Base-by-base conservation (phyloP, 2,888 invertebrate genomes). In the Zele albiditarsus region DNA sequence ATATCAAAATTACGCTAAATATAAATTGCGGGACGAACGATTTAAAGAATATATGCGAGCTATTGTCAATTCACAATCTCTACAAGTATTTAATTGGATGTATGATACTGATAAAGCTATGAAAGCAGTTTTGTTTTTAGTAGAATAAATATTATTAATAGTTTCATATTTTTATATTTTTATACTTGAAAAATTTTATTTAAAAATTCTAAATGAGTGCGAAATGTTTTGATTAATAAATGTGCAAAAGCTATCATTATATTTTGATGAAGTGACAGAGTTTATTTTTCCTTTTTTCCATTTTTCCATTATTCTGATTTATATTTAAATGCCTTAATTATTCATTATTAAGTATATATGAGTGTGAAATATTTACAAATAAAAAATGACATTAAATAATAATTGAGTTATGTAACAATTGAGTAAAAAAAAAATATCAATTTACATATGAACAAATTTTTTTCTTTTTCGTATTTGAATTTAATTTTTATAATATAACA, bases 361-460 rank as follows among this genome's bases (percentile, higher is more conserved):
- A 31, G 23, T 65, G 16, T 25, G 38, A 65, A 10, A 23, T 65
- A 65, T 65, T 65, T 65, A 65, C 65, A 38, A 65, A 38, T 42
- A 65, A 14, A 14, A 65, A 49, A 27, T 53, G 53, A 20, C 23
- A 20, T 20, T 23, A 23, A 20, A 53, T 53, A 53, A 53, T 53
- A 23, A 5, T 53, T 53, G 20, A 4, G 8, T 23, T 53, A 53
- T 10, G 20, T 20, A 10, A 53, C n/a, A 20, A 20, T 20, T 1
- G 8, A 53, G 4, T 53, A 5, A 6, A 27, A 49, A 46, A 66
- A 67, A 25, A 67, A 46, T 23, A 67, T 67, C 49, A 67, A 67
- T 67, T 23, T 67, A 67, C 67, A 67, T 46, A 46, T 67, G 8
- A 46, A 67, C 67, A 67, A 10, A 49, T 67, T 27, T 27, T 16